Evolutionary conservation across 2,113 vertebrate genomes (phyloP).

Genomic region (Piprites chloris): DNA sequence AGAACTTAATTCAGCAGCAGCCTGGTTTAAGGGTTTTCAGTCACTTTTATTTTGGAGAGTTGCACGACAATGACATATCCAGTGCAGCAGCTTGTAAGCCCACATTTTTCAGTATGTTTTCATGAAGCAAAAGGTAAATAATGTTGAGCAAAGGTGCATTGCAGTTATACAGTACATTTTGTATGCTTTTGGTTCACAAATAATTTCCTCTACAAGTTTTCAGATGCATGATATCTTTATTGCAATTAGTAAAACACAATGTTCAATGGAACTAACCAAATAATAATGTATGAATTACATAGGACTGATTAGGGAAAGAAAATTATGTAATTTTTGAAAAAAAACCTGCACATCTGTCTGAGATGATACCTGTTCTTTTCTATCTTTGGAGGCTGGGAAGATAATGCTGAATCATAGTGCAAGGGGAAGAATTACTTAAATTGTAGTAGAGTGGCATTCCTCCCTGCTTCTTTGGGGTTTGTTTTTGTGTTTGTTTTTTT

Average conservation of each 20-base stretch:
- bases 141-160: not conserved
- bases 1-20: not conserved
- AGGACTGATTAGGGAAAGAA: not conserved
- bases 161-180: not conserved
- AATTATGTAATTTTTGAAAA: not conserved
- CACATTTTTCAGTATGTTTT: not conserved
- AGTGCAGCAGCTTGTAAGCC: not conserved
- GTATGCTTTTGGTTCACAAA: not conserved
- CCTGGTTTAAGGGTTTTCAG: not conserved
- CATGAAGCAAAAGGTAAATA: not conserved
- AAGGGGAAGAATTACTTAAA: not conserved
- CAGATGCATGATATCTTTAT: not conserved
- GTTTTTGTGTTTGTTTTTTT: not conserved
- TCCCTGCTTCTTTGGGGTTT: fast-evolving
- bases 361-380: not conserved
- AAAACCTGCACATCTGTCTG: fast-evolving
- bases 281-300: not conserved
- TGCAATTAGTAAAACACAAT: not conserved
- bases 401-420: not conserved
- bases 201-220: not conserved
- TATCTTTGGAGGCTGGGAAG: not conserved
- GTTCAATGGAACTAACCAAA: not conserved
- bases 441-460: not conserved
- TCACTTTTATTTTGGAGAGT: not conserved
- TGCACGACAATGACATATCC: not conserved